A percentile compares a stretch with the other conserved stretches of the same genome.
phyloP scores from a whole-genome alignment of 2,113 vertebrate genomes.

The Trematocara variabile region DNA sequence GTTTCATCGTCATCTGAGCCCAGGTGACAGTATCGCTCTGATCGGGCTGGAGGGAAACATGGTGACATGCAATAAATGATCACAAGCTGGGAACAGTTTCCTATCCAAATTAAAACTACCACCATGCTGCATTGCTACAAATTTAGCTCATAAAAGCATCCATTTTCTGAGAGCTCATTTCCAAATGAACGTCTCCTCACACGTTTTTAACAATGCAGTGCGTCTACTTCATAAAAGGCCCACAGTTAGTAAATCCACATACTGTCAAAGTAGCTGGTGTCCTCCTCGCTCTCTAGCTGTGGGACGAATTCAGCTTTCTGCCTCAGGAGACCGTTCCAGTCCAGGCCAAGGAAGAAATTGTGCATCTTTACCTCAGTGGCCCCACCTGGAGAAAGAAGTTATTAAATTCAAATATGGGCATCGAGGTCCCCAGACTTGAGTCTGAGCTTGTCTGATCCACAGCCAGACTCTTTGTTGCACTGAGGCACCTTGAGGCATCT shows the following conservation, averaged over 20 bases:
- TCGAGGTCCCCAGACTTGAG: background rate
- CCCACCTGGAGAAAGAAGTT: slow-evolving; percentile 73
- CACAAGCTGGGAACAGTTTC: background rate
- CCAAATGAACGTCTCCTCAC: background rate
- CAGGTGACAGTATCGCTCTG: slow-evolving; percentile 86
- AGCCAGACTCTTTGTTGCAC: background rate
- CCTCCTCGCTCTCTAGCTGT: slow-evolving; percentile 89
- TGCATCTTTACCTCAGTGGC: slow-evolving; percentile 90
- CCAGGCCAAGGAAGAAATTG: slow-evolving; percentile 84
- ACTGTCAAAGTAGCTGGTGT: slow-evolving; percentile 99
- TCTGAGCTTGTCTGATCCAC: background rate
- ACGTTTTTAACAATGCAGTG: background rate
- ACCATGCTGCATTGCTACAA: background rate
- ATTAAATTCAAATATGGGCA: background rate
- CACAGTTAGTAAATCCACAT: slow-evolving; percentile 37
- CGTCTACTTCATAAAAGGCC: background rate
- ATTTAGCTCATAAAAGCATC: background rate
- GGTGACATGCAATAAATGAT: background rate
- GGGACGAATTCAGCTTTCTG: slow-evolving; percentile 97
- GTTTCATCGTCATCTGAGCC: slow-evolving; percentile 84
- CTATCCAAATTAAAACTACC: background rate
- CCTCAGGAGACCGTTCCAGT: slow-evolving; percentile 90
- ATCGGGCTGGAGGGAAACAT: slow-evolving; percentile 76
- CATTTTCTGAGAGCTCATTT: background rate
- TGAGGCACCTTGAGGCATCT: background rate